Percentiles rank a stretch among this genome's conserved stretches.
Conservation (phyloP, 2,888 invertebrate genomes). For the Piscicola geometra region DNA sequence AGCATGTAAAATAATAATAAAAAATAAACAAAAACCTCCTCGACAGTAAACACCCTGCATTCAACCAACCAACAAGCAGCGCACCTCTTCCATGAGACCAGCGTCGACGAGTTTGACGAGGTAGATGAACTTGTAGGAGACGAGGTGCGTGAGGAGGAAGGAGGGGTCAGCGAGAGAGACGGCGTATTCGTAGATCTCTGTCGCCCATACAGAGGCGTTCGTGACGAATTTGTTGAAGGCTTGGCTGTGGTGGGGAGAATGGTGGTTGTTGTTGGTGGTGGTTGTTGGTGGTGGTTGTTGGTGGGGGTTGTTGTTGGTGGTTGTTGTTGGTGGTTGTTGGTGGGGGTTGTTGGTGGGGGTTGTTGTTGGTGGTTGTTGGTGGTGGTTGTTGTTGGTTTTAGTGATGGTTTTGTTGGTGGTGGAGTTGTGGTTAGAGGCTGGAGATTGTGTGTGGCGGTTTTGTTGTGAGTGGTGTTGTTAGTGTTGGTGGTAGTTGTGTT, state of each 20-base stretch:
- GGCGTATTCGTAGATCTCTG: constrained; percentile 91
- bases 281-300: too few species aligned
- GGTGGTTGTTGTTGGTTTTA: too few species aligned
- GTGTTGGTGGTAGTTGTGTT: too few species aligned
- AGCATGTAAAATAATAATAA: background rate
- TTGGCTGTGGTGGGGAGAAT: constrained; percentile 42
- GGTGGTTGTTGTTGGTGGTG: too few species aligned
- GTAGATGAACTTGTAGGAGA: constrained; percentile 80
- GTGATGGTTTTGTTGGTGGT: too few species aligned
- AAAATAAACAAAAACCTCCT: background rate
- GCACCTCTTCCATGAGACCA: constrained; percentile 70
- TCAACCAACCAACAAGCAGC: background rate
- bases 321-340: too few species aligned
- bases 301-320: too few species aligned
- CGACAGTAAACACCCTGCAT: background rate
- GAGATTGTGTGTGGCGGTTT: too few species aligned
- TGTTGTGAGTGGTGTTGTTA: too few species aligned
- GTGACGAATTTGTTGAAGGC: constrained; percentile 63
- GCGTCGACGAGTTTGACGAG: constrained; percentile 72
- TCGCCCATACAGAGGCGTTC: constrained; percentile 82
- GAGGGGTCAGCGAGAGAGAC: constrained; percentile 72
- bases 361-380: too few species aligned
- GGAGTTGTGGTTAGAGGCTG: too few species aligned
- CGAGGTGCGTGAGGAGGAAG: constrained; percentile 70
- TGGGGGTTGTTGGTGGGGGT: too few species aligned